Base-by-base conservation (phyloP, 2,113 vertebrate genomes). In the Trogon melanurus region DNA sequence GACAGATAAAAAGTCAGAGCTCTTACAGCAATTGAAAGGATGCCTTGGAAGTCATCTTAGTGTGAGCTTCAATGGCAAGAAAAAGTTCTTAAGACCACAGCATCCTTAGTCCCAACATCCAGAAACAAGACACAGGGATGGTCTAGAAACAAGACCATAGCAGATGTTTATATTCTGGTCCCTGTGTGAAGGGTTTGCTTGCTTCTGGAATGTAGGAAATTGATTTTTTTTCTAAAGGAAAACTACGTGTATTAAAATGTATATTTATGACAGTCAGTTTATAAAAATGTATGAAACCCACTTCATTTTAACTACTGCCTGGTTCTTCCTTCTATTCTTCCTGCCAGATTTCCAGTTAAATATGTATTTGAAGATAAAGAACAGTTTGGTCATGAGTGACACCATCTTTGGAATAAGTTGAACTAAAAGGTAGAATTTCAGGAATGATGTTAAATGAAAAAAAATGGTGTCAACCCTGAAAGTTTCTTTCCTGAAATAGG, bases 11-110 rank as follows among this genome's bases (percentile, higher is more conserved):
- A 62, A 78, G 19, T 54, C 30, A 84, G 22, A 67, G 7, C 36
- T n/a, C 15, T 47, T 22, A n/a, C 0, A 1, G 1, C 1, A 2
- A 3, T 36, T 88, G 29, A 89, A 81, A 62, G 14, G 32, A n/a
- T 22, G 3, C 26, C 0, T 1, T 67, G 22, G n/a, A 87, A 11
- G 11, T 53, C 4, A 22, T n/a, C 23, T 69, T 69, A 30, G 4
- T 56, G 50, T 65, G 26, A 72, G 21, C 13, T 65, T 60, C 13
- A 4, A 4, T 30, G 32, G 8, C 36, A 79, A 30, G 26, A 82
- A 91, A 69, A 71, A 1, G 0, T 64, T 75, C 4, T 1, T 54
- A 87, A 72, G 7, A 21, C 67, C 56, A 32, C 9, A 75, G 8
- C 16, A 71, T 72, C 11, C 16, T 75, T 56, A 29, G 27, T 48